phyloP scores from a whole-genome alignment of 30 jellyfish, hydroid and myxozoan genomes.

The Catostylus mosaicus region DNA sequence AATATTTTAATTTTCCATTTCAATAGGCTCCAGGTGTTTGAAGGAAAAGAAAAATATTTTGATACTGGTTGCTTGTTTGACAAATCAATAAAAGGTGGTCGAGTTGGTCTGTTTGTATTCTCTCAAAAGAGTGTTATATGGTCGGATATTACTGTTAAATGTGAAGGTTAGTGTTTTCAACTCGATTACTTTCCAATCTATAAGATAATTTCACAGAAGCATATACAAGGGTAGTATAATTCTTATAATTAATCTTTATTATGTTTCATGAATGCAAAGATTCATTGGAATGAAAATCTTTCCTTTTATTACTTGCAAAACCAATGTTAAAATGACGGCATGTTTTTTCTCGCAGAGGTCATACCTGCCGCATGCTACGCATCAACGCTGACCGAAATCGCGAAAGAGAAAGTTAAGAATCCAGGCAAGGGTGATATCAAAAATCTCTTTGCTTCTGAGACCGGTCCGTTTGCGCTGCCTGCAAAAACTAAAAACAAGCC shows the following conservation, averaged over 20 bases:
- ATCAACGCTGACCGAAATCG: slow-evolving; percentile 50
- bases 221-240: too few relatives aligned
- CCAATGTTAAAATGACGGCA: not conserved
- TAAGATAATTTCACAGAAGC: too few relatives aligned
- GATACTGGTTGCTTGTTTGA: slow-evolving; percentile 85
- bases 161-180: slow-evolving; percentile 75
- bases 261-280: too few relatives aligned
- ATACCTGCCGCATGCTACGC: slow-evolving; percentile 69
- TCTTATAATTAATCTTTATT: too few relatives aligned
- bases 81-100: slow-evolving; percentile 76
- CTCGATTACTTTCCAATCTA: not conserved
- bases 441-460: not conserved
- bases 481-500: slow-evolving; percentile 3
- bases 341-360: slow-evolving; percentile 29
- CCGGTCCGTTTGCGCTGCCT: slow-evolving; percentile 9
- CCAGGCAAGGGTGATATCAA: not conserved
- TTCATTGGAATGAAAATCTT: too few relatives aligned
- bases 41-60: slow-evolving; percentile 61
- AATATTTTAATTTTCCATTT: not conserved
- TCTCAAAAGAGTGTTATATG: slow-evolving; percentile 81
- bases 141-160: slow-evolving; percentile 75
- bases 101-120: slow-evolving; percentile 83
- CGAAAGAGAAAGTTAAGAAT: slow-evolving; percentile 2
- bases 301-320: too few relatives aligned
- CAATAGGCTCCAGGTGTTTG: slow-evolving; percentile 75